Percentiles rank a stretch among this genome's conserved stretches.
Evolutionary conservation across 2,888 invertebrate species (phyloP).

Genomic region (Drosophila eohydei): DNA sequence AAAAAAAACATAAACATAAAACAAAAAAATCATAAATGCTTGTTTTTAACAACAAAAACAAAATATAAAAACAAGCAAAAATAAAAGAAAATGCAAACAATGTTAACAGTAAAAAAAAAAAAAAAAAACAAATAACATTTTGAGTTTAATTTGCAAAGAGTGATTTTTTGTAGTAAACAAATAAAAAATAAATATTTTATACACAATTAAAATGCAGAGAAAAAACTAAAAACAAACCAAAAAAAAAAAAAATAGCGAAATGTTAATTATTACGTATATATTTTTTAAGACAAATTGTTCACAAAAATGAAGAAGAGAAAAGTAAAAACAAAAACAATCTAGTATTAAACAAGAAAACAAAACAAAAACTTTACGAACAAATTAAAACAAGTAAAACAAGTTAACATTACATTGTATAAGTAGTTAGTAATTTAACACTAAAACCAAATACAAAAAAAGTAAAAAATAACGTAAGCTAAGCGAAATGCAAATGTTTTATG

Average conservation of each 20-base stretch:
- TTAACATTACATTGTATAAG: conserved; percentile 84
- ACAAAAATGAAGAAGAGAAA: conserved; percentile 35
- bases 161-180: conserved; percentile 80
- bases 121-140: conserved; percentile 64
- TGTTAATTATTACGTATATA: conserved; percentile 82
- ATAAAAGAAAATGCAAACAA: conserved; percentile 15
- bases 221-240: conserved; percentile 21
- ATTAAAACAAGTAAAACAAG: conserved; percentile 84
- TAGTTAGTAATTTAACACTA: conserved; percentile 83
- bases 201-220: conserved; percentile 60
- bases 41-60: background rate
- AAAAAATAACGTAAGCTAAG: conserved; percentile 43
- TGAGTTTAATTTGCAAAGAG: conserved; percentile 80
- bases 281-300: conserved; percentile 82
- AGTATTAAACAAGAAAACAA: conserved; percentile 44
- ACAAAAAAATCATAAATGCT: background rate
- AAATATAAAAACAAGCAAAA: background rate
- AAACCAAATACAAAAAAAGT: conserved; percentile 33
- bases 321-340: conserved; percentile 38
- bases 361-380: conserved; percentile 79
- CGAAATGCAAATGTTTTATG: conserved; percentile 51
- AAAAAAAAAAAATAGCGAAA: conserved; percentile 55
- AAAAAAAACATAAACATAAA: background rate
- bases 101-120: conserved; percentile 35
- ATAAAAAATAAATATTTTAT: conserved; percentile 60